These are phyloP conservation scores for Sebastes fasciatus DNA, from an alignment of 2,113 vertebrate genomes.

Conservation along the genomic window DNA sequence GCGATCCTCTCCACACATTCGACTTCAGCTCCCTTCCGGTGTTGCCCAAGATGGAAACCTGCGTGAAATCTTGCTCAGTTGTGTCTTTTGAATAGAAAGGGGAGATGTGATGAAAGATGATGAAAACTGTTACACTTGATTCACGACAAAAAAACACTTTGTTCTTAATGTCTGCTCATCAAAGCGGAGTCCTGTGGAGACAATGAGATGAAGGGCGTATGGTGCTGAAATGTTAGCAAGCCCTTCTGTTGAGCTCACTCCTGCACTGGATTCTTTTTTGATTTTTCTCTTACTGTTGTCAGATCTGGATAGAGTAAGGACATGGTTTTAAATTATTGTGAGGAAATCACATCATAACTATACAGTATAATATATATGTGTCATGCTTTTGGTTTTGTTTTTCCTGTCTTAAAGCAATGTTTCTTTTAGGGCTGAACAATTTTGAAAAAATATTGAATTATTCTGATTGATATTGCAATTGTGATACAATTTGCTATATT, in stretches of 20 bases:
- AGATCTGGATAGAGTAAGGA: not conserved
- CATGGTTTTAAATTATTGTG: not conserved
- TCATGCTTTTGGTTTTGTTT: not conserved
- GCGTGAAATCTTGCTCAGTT: conserved; percentile 16
- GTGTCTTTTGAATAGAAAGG: conserved; percentile 13
- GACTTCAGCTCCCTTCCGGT: conserved; percentile 17
- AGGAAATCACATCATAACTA: no score
- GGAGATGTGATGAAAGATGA: conserved; percentile 53
- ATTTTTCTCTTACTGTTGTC: conserved; percentile 11
- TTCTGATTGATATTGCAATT: no score
- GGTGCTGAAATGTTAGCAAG: conserved; percentile 14
- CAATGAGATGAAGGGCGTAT: not conserved
- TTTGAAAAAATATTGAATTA: no score
- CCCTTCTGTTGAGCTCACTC: not conserved
- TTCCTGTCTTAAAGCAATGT: not conserved
- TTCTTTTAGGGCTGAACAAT: no score
- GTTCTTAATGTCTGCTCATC: conserved; percentile 37
- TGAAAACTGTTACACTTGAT: conserved; percentile 28
- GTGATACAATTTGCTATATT: no score
- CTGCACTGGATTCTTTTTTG: not conserved
- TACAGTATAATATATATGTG: no score
- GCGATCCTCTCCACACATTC: not conserved
- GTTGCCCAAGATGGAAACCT: not conserved
- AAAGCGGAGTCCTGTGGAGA: conserved; percentile 45
- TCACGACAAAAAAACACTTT: conserved; percentile 39